phyloP scores from a whole-genome alignment of 2,113 vertebrate species.

The Rhabdornis inornatus region DNA sequence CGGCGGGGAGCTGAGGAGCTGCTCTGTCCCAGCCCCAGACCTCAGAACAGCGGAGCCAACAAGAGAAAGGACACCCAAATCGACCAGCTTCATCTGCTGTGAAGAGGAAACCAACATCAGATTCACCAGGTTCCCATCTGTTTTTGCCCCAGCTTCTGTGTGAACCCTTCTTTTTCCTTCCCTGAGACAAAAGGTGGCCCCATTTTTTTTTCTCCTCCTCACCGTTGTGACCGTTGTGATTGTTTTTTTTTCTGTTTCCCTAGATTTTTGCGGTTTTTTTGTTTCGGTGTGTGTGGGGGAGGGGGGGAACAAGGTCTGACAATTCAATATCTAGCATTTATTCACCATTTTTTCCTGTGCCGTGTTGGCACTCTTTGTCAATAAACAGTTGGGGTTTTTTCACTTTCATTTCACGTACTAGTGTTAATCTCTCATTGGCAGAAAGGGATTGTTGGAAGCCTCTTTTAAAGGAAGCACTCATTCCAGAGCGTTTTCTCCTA shows the following conservation, averaged over 20 bases:
- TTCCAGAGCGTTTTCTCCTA: no score
- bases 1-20: not conserved
- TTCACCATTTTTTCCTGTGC: not conserved
- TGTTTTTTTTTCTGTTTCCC: not conserved
- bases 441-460: no score
- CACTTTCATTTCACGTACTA: not conserved
- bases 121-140: not conserved
- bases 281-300: not conserved
- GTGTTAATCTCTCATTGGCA: no score
- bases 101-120: not conserved
- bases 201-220: no score
- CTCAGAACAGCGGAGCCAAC: not conserved
- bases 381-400: not conserved
- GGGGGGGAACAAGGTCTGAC: not conserved
- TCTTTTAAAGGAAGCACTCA: no score
- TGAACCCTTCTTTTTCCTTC: no score
- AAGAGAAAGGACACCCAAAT: not conserved
- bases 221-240: no score
- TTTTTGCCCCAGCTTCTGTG: not conserved
- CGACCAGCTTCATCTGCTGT: not conserved
- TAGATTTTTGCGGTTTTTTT: not conserved
- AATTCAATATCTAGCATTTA: not conserved
- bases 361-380: not conserved
- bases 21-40: not conserved
- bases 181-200: no score